Conservation (phyloP, 2,113 vertebrate genomes). For the Lampris incognitus region DNA sequence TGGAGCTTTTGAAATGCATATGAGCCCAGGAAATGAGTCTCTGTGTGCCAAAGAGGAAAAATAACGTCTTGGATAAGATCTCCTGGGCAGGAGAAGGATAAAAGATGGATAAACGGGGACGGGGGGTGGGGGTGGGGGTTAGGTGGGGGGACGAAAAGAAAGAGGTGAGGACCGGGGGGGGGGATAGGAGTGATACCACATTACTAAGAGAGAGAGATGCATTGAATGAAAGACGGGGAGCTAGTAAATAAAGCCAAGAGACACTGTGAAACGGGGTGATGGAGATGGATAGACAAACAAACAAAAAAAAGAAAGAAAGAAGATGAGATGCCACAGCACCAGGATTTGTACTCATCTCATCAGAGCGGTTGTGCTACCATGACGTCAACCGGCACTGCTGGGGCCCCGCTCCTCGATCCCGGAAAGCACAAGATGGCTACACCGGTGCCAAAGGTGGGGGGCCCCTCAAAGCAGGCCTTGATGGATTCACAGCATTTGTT, state of each 20-base stretch:
- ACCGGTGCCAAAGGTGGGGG: constrained; percentile 65
- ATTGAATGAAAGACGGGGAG: constrained; percentile 19
- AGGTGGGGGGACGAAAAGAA: constrained; percentile 18
- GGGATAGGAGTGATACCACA: background rate
- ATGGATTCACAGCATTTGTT: constrained; percentile 55
- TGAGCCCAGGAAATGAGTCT: constrained; percentile 74
- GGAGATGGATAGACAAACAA: constrained; percentile 24
- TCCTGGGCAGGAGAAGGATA: constrained; percentile 13
- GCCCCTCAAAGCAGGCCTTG: constrained; percentile 48
- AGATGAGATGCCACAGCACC: constrained; percentile 36
- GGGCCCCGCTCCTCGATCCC: constrained; percentile 45
- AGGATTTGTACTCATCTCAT: constrained; percentile 72
- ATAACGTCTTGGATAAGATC: constrained; percentile 37
- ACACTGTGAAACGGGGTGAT: constrained; percentile 10
- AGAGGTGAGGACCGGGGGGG: background rate
- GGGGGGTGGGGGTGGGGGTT: background rate
- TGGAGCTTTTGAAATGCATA: constrained; percentile 78
- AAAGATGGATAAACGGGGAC: constrained; percentile 31
- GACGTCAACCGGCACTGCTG: constrained; percentile 64
- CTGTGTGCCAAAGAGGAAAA: constrained; percentile 57
- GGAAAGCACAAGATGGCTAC: constrained; percentile 63
- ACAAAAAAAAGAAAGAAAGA: background rate
- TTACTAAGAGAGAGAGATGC: constrained; percentile 4
- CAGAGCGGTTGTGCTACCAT: constrained; percentile 73
- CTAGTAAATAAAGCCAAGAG: background rate